phyloP scores from a whole-genome alignment of 2,888 invertebrate genomes.

The Ceriagrion tenellum region DNA sequence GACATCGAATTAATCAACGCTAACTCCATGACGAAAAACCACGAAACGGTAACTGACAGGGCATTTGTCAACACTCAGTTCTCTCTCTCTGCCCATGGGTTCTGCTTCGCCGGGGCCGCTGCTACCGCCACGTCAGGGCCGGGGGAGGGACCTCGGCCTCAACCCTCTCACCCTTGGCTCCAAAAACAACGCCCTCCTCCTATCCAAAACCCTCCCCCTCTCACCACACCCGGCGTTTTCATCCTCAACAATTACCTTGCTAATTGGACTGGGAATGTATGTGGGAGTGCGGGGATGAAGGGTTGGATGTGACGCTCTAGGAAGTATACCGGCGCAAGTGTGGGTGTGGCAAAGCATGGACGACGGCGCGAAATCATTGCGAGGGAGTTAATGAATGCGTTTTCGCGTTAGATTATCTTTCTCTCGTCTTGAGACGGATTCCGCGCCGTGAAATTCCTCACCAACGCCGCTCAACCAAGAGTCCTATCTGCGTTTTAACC shows the following conservation, averaged over 20 bases:
- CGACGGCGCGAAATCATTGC: conserved; percentile 45
- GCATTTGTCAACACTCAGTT: conserved; percentile 60
- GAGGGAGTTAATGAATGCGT: conserved; percentile 18
- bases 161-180: neutral
- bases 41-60: conserved; percentile 62
- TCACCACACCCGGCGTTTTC: neutral
- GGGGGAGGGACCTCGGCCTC: neutral
- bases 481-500: too few species aligned
- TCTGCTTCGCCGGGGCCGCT: neutral
- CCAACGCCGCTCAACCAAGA: too few species aligned
- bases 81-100: neutral
- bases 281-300: neutral
- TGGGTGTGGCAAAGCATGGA: neutral
- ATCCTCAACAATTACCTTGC: conserved; percentile 46
- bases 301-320: neutral
- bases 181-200: neutral
- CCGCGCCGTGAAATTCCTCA: neutral
- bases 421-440: conserved; percentile 13
- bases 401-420: conserved; percentile 49
- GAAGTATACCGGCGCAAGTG: neutral
- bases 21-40: conserved; percentile 61
- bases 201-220: neutral
- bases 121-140: neutral
- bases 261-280: conserved; percentile 52
- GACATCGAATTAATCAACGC: conserved; percentile 62